A percentile compares a stretch with the other conserved stretches of the same genome.
Evolutionary conservation across 1,140 invertebrate species (phyloP).

Genomic region (Drosophila subobscura): DNA sequence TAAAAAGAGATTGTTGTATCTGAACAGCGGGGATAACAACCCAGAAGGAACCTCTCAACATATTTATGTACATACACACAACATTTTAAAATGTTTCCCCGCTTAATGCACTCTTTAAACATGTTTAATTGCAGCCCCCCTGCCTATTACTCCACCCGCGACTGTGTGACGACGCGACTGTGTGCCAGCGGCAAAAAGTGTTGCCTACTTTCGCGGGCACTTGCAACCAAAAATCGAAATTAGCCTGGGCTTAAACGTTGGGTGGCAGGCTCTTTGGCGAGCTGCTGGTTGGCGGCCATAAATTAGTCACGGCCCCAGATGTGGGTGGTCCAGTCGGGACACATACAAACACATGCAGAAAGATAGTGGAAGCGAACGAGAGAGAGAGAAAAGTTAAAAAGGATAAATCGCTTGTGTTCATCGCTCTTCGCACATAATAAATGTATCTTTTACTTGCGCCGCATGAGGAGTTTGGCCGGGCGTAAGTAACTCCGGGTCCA

Average conservation of each 20-base stretch:
- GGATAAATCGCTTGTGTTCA: conserved; percentile 83
- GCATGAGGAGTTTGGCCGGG: conserved; percentile 48
- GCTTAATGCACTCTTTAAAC: too few species aligned
- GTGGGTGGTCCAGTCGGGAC: conserved; percentile 62
- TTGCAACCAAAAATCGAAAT: conserved; percentile 45
- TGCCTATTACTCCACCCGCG: too few species aligned
- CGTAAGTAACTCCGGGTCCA: conserved; percentile 69
- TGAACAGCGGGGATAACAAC: too few species aligned
- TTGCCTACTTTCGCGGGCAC: conserved; percentile 57
- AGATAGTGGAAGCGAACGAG: conserved; percentile 6
- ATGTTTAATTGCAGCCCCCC: too few species aligned
- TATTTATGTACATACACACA: too few species aligned
- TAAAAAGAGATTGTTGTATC: too few species aligned
- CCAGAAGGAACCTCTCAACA: too few species aligned
- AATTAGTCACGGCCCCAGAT: conserved; percentile 68
- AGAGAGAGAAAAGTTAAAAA: conserved; percentile 76
- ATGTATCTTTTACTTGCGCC: conserved; percentile 82
- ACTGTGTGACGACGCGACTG: background rate
- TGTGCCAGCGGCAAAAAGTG: conserved; percentile 10
- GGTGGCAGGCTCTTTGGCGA: background rate
- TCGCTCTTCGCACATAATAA: conserved; percentile 83
- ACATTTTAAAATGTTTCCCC: too few species aligned
- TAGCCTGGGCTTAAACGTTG: conserved; percentile 63
- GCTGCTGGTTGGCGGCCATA: conserved; percentile 71
- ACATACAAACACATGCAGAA: conserved; percentile 33